Conservation (phyloP, 1,140 invertebrate genomes). For the Antheraea mylitta region DNA sequence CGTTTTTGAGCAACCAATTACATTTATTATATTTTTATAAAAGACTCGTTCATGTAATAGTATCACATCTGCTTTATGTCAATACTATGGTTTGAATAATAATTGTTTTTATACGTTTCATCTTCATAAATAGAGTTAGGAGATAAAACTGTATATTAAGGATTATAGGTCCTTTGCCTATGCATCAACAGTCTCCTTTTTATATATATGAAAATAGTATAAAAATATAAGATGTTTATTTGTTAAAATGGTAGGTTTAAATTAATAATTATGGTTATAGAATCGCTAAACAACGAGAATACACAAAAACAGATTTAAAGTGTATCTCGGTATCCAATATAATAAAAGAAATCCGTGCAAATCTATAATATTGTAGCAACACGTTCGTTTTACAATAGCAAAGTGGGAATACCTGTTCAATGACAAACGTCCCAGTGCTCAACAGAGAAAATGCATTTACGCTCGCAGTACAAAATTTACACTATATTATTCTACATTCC, state of each 20-base stretch:
- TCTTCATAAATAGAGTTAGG: background rate
- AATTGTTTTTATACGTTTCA: background rate
- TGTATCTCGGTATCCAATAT: background rate
- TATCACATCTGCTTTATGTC: too few species aligned
- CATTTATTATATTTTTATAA: too few species aligned
- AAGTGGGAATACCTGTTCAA: slow-evolving; percentile 15
- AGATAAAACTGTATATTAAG: too few species aligned
- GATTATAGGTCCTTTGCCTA: too few species aligned
- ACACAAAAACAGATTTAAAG: background rate
- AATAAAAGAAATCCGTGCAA: background rate
- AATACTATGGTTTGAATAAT: background rate
- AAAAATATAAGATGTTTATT: too few species aligned
- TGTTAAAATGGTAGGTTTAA: too few species aligned
- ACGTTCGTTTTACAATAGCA: slow-evolving; percentile 7
- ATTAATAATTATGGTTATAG: too few species aligned
- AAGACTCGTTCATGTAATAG: too few species aligned
- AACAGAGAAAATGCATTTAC: slow-evolving; percentile 17
- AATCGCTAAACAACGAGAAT: background rate
- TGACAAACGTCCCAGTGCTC: slow-evolving; percentile 6
- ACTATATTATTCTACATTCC: background rate
- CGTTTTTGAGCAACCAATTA: too few species aligned
- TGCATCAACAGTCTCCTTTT: too few species aligned
- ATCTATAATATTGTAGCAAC: slow-evolving; percentile 4
- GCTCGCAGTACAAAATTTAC: background rate
- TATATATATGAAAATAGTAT: too few species aligned